Evolutionary conservation across 2,888 invertebrate species (phyloP).

Genomic region (Pristionchus arcanus): DNA sequence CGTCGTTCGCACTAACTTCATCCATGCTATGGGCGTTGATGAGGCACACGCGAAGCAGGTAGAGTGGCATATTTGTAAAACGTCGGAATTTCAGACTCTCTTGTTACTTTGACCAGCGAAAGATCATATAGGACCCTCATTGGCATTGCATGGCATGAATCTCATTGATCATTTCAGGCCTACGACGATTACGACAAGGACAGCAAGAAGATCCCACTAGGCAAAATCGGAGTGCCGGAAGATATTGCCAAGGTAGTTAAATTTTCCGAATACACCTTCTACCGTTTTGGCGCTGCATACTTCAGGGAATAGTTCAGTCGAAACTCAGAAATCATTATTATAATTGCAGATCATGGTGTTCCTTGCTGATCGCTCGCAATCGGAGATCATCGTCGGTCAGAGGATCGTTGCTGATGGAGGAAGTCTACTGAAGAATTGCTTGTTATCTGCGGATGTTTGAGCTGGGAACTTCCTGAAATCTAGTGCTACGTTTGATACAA

Average conservation of each 20-base stretch:
- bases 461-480: not conserved
- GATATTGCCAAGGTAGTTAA: not conserved
- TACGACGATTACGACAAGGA: not conserved
- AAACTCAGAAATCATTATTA: not conserved
- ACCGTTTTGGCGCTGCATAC: no score
- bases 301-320: no score
- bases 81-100: no score
- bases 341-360: constrained; percentile 5
- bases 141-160: no score
- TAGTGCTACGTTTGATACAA: no score
- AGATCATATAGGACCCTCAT: not conserved
- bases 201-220: not conserved
- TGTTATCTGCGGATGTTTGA: not conserved
- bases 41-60: no score
- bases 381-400: constrained; percentile 21
- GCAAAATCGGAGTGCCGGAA: not conserved
- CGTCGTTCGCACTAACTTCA: no score
- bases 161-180: no score
- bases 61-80: no score
- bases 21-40: no score
- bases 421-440: not conserved
- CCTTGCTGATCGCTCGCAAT: constrained; percentile 42
- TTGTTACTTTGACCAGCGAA: not conserved
- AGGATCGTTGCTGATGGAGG: constrained; percentile 8
- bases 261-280: no score